phyloP scores from a whole-genome alignment of 2,113 vertebrate genomes.

The Progne subis region DNA sequence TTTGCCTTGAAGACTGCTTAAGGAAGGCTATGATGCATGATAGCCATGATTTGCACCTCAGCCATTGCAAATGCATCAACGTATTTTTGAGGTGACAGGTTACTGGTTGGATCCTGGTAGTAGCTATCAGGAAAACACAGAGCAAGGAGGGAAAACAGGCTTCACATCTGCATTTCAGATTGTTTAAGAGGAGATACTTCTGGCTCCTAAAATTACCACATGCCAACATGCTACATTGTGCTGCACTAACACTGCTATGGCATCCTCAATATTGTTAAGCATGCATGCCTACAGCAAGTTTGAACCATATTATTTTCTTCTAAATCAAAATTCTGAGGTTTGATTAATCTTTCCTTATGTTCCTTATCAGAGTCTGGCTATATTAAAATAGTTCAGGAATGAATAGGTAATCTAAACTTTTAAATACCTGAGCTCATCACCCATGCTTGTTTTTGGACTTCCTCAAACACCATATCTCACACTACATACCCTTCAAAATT shows the following conservation, averaged over 20 bases:
- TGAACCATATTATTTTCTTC: constrained; percentile 3
- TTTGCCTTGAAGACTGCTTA: neutral
- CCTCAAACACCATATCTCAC: fast-evolving
- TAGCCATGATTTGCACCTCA: neutral
- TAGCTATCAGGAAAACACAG: constrained; percentile 17
- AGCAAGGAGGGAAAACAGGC: neutral
- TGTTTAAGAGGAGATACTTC: constrained; percentile 27
- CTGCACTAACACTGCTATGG: neutral
- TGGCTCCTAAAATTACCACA: constrained; percentile 34
- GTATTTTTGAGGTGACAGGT: neutral
- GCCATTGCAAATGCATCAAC: neutral
- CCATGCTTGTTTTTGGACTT: neutral
- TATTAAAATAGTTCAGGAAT: neutral
- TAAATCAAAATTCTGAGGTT: neutral
- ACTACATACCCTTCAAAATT: neutral
- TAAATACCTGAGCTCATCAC: neutral
- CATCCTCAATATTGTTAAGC: neutral
- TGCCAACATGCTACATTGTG: neutral
- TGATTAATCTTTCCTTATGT: neutral
- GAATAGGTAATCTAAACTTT: neutral
- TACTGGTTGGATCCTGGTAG: constrained; percentile 6
- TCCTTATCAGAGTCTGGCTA: neutral
- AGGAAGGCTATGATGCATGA: neutral
- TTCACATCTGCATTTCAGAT: constrained; percentile 30
- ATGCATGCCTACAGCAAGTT: neutral